Percentiles rank a stretch among this genome's conserved stretches.
phyloP scores from a whole-genome alignment of 2,888 invertebrate species.

The Heteromurus nitidus region DNA sequence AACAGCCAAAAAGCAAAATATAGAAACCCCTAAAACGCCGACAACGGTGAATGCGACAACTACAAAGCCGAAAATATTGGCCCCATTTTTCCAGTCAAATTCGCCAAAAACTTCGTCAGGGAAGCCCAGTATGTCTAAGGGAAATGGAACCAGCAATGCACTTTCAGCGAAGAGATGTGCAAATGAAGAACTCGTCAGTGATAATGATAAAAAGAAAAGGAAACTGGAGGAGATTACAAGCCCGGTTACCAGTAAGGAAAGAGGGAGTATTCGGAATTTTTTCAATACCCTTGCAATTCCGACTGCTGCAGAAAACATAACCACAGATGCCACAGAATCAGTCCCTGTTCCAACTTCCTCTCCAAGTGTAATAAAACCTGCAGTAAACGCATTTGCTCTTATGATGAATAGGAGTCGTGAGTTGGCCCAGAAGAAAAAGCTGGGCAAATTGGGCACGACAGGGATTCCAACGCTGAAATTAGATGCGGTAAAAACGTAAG shows the following conservation, averaged over 20 bases:
- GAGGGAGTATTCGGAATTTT: slow-evolving; percentile 27
- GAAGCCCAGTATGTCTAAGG: neutral
- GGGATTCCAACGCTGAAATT: slow-evolving; percentile 16
- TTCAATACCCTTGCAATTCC: too few relatives aligned
- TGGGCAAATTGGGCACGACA: slow-evolving; percentile 41
- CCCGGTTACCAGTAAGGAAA: neutral
- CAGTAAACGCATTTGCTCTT: slow-evolving; percentile 68
- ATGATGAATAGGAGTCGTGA: slow-evolving; percentile 69
- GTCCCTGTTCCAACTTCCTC: neutral
- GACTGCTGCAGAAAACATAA: neutral
- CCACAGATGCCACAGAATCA: neutral
- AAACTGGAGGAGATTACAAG: neutral
- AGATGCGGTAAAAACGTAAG: slow-evolving; percentile 29
- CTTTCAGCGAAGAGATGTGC: slow-evolving; percentile 30
- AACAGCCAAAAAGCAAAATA: neutral
- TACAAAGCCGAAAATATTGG: neutral
- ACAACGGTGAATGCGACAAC: neutral
- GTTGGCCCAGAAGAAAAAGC: slow-evolving; percentile 64
- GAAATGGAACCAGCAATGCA: neutral
- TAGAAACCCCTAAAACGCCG: neutral
- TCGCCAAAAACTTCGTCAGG: neutral
- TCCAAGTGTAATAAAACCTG: slow-evolving; percentile 7
- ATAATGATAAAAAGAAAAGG: neutral
- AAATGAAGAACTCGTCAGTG: slow-evolving; percentile 12
- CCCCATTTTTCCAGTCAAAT: neutral